A percentile compares a stretch with the other conserved stretches of the same genome.
phyloP scores from a whole-genome alignment of 2,888 invertebrate species.

The Conops quadrifasciatus region DNA sequence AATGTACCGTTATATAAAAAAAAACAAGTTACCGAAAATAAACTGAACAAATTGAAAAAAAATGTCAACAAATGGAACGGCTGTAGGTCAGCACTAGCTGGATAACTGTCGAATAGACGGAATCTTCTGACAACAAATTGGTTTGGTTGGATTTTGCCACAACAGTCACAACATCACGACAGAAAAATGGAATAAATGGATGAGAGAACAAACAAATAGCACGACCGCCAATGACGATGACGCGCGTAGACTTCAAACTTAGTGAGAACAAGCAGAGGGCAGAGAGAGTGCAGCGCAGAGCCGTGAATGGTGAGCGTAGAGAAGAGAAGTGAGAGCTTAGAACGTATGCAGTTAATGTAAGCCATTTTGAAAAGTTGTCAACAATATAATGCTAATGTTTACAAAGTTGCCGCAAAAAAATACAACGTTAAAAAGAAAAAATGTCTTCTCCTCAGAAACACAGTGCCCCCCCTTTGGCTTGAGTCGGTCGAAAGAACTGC shows the following conservation, averaged over 20 bases:
- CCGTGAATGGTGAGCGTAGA: no score
- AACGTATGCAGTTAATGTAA: conserved; percentile 30
- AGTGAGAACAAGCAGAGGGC: neutral
- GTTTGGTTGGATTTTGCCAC: neutral
- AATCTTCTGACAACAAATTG: conserved; percentile 13
- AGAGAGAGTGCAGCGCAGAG: neutral
- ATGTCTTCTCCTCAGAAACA: no score
- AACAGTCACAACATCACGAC: neutral
- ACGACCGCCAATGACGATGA: conserved; percentile 5
- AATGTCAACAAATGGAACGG: neutral
- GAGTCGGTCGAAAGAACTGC: no score
- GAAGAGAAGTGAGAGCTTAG: conserved; percentile 7
- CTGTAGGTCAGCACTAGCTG: neutral
- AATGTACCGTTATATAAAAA: conserved; percentile 14
- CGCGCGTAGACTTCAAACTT: conserved; percentile 1
- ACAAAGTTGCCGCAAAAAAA: neutral
- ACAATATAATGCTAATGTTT: conserved; percentile 24
- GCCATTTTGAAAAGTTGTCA: conserved; percentile 28
- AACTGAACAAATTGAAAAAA: conserved; percentile 6
- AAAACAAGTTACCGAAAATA: neutral
- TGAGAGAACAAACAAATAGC: neutral
- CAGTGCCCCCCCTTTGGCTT: no score
- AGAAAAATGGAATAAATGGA: neutral
- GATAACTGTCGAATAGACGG: conserved; percentile 17
- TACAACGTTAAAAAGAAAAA: neutral